Evolutionary conservation across 2,113 vertebrate genomes (phyloP), one percentile per base, ranked within the genome.

Genomic region (Colistium nudipinnis): DNA sequence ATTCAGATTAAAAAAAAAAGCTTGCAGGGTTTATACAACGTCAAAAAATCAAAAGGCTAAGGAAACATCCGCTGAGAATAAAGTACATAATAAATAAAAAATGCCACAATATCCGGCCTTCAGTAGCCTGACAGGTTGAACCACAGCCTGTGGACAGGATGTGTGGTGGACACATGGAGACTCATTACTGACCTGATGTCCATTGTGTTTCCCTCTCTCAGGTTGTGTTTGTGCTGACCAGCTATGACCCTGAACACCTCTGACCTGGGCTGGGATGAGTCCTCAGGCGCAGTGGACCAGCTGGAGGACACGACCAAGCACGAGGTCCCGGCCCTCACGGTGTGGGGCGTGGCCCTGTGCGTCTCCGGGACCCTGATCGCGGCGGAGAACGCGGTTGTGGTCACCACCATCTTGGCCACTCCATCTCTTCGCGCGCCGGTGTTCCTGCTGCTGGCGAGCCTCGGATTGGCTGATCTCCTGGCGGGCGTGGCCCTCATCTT

Each of bases 391-490:
- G 96, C 96, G 0, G 45, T 98, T 0, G 95, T 99, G 19, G 94
- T 98, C 68, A 94, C 94, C 59, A 92, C 95, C 33, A 96, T 99
- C 64, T 81, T 94, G 80, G 94, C 95, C 83, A 95, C 91, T 0
- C 94, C 95, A 0, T 89, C 96, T 1, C 92, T 98, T 39, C 94
- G 94, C 0, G 95, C 95, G 0, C 97, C 97, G 0, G 95, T 93
- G 80, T 98, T 98, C 89, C 90, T 98, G 76, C 92, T 99, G 70
- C 94, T 97, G 0, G 94, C 94, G 4, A 98, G 95, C 81, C 81
- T 99, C 55, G 97, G 96, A 25, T 80, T 93, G 0, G 97, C 96
- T 0, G 97, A 98, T 72, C 94, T 98, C 7, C 89, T 99, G 84
- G 96, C 95, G 0, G 97, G 96, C 1, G 64, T 97, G 67, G 95